Percentiles rank a stretch among this genome's conserved stretches.
Conservation (phyloP, 2,113 vertebrate genomes). For the Plecturocebus donacophilus region DNA sequence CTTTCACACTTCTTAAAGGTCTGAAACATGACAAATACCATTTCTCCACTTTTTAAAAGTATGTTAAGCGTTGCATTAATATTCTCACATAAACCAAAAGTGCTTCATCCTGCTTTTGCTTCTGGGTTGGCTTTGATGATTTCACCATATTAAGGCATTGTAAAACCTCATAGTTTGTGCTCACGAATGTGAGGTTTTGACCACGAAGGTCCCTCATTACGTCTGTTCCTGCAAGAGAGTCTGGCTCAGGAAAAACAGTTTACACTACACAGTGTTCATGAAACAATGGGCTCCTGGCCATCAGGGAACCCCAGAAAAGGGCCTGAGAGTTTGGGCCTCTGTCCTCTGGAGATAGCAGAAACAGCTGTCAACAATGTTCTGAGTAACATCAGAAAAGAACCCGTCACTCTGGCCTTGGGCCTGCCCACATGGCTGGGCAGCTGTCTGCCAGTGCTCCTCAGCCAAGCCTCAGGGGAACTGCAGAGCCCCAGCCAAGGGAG, state of each 20-base stretch:
- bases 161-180: background rate
- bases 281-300: background rate
- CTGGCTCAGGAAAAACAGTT: background rate
- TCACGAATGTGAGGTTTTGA: background rate
- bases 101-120: background rate
- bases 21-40: background rate
- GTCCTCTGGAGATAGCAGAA: background rate
- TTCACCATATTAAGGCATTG: fast-evolving
- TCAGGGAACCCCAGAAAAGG: fast-evolving
- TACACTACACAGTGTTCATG: too few relatives aligned
- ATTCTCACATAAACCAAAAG: background rate
- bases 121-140: background rate
- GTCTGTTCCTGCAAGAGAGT: background rate
- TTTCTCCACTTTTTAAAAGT: background rate
- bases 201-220: fast-evolving
- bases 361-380: background rate
- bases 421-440: background rate
- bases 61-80: background rate
- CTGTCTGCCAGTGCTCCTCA: fast-evolving
- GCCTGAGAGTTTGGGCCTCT: background rate
- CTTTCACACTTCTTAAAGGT: background rate
- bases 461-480: background rate
- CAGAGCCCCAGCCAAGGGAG: background rate
- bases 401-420: background rate
- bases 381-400: background rate